Percentiles rank a stretch among this genome's conserved stretches.
These are phyloP conservation scores for Leptinotarsa haldemani DNA, from an alignment of 2,888 invertebrate genomes.

Conservation along the genomic window DNA sequence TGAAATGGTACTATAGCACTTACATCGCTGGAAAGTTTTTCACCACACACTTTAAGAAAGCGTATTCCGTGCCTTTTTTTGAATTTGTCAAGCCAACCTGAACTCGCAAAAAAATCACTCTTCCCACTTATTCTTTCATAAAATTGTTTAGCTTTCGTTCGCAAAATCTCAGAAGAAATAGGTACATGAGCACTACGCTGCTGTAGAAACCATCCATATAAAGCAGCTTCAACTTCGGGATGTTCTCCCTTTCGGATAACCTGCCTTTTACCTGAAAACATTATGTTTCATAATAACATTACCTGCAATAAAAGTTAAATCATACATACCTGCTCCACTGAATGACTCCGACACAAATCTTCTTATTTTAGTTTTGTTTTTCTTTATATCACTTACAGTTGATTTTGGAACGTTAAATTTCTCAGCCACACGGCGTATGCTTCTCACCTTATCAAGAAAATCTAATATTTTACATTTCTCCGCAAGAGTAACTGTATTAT, in stretches of 20 bases:
- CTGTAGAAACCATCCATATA: constrained; percentile 43
- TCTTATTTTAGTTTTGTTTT: constrained; percentile 24
- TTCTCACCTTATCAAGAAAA: constrained; percentile 4
- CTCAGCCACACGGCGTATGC: constrained; percentile 20
- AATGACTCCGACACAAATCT: constrained; percentile 15
- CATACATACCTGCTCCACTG: constrained; percentile 22
- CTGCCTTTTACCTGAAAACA: constrained; percentile 33
- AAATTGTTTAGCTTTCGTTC: constrained; percentile 42
- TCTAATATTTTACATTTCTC: constrained; percentile 22
- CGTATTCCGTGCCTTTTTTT: constrained; percentile 45
- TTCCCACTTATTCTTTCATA: constrained; percentile 41
- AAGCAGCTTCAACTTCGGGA: constrained; percentile 38
- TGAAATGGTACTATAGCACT: constrained; percentile 36
- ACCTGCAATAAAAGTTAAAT: background rate
- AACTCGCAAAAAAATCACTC: constrained; percentile 44
- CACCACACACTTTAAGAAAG: constrained; percentile 43
- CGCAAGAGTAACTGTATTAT: constrained; percentile 18
- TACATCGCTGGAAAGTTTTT: constrained; percentile 35
- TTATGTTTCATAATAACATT: background rate
- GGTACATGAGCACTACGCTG: constrained; percentile 38
- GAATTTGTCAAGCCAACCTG: constrained; percentile 49
- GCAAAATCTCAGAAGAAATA: constrained; percentile 37
- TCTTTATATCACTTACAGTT: constrained; percentile 23
- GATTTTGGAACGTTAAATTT: constrained; percentile 17
- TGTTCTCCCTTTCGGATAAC: constrained; percentile 38